Conservation (phyloP, 2,888 invertebrate species). For the Trilocha varians region DNA sequence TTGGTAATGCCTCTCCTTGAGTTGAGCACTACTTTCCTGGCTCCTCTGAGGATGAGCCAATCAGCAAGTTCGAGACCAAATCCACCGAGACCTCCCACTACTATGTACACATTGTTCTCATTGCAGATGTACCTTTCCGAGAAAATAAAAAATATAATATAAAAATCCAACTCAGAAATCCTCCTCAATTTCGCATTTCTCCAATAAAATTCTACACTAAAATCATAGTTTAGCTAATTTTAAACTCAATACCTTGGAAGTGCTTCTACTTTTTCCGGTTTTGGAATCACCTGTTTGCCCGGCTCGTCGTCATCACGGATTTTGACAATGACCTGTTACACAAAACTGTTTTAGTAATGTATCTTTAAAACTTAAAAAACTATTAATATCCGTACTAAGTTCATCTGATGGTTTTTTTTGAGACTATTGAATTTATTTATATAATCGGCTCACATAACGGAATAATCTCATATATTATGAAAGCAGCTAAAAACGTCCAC, state of each 20-base stretch:
- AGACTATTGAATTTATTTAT: too few species aligned
- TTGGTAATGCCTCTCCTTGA: slow-evolving; percentile 85
- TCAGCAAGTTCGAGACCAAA: slow-evolving; percentile 92
- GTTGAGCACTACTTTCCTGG: slow-evolving; percentile 82
- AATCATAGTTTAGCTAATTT: too few species aligned
- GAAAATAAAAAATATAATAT: background rate
- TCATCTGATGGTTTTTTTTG: too few species aligned
- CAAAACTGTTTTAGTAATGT: background rate
- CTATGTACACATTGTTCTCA: slow-evolving; percentile 67
- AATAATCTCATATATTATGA: too few species aligned
- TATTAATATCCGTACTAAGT: too few species aligned
- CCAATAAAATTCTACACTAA: too few species aligned
- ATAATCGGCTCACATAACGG: too few species aligned
- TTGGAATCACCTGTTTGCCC: slow-evolving; percentile 16
- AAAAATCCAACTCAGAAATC: too few species aligned
- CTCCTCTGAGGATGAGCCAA: slow-evolving; percentile 89
- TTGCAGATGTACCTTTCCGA: slow-evolving; percentile 63
- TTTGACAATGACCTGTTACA: slow-evolving; percentile 62
- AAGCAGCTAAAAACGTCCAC: too few species aligned
- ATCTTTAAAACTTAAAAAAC: background rate
- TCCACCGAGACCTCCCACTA: slow-evolving; percentile 90
- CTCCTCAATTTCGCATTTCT: too few species aligned
- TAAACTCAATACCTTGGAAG: slow-evolving; percentile 57
- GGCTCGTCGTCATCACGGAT: slow-evolving; percentile 66
- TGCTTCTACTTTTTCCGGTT: slow-evolving; percentile 41